Evolutionary conservation across 37 sponge, comb jelly and placozoan species (phyloP).

Genomic region (Geodia barretti): DNA sequence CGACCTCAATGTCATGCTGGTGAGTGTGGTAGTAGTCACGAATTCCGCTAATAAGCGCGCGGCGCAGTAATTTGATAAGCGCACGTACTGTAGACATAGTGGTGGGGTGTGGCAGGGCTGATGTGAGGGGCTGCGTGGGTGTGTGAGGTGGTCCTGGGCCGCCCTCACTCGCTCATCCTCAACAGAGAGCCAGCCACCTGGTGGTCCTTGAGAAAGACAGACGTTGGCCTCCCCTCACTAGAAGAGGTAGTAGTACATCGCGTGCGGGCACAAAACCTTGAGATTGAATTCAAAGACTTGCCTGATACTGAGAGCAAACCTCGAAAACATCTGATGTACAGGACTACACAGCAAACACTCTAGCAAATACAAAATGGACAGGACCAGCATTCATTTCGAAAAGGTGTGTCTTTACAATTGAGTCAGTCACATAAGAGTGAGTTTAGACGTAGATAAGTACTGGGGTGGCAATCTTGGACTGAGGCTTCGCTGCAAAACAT

Average conservation of each 20-base stretch:
- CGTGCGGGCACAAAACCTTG: not conserved
- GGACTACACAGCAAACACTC: too few relatives aligned
- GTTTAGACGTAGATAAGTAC: too few relatives aligned
- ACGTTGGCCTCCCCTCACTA: conserved; percentile 81
- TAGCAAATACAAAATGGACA: too few relatives aligned
- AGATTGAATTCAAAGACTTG: too few relatives aligned
- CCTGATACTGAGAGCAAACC: too few relatives aligned
- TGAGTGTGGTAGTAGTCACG: too few relatives aligned
- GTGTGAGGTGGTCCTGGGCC: conserved; percentile 94
- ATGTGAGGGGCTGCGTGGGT: conserved; percentile 46
- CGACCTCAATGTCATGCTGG: conserved; percentile 80
- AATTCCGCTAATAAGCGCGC: too few relatives aligned
- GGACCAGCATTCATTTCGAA: not conserved
- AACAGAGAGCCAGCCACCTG: conserved; percentile 22
- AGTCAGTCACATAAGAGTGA: too few relatives aligned
- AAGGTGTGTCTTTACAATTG: not conserved
- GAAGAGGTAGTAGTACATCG: conserved; percentile 31
- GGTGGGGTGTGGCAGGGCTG: conserved; percentile 68
- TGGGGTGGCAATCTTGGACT: too few relatives aligned
- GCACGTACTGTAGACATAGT: conserved; percentile 67
- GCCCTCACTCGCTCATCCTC: conserved; percentile 79
- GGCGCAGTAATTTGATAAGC: too few relatives aligned
- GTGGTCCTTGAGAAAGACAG: conserved; percentile 83
- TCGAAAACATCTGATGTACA: too few relatives aligned
- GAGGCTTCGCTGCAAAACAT: too few relatives aligned